phyloP scores from a whole-genome alignment of 2,113 vertebrate genomes.

The Podarcis raffonei region DNA sequence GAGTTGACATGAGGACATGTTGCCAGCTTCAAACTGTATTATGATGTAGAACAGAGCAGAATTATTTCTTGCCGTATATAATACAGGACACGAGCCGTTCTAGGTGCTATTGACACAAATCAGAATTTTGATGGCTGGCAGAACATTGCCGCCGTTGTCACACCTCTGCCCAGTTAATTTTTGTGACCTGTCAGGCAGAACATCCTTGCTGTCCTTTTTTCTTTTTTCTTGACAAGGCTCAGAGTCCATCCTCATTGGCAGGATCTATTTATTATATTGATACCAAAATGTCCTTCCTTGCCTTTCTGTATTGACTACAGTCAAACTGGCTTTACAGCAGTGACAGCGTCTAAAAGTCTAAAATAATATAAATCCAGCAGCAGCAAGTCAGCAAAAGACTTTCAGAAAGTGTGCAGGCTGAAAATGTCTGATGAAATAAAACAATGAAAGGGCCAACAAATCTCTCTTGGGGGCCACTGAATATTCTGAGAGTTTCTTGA shows the following conservation, averaged over 20 bases:
- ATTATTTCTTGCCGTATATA: not conserved
- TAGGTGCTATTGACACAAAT: not conserved
- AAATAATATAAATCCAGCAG: not conserved
- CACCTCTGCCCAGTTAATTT: not conserved
- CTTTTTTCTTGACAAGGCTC: not conserved
- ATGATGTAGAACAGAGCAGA: not conserved
- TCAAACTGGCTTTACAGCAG: not conserved
- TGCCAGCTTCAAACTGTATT: not conserved
- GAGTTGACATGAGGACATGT: constrained; percentile 7
- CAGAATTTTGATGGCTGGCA: not conserved
- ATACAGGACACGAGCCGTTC: not conserved
- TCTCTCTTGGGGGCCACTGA: not conserved
- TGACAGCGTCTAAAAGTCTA: not conserved
- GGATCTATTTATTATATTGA: not conserved
- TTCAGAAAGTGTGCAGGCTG: not conserved
- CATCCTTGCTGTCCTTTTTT: not conserved
- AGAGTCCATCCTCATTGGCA: not conserved
- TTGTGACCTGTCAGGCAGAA: not conserved
- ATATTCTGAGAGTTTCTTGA: not conserved
- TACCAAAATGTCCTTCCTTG: not conserved
- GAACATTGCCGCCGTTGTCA: not conserved
- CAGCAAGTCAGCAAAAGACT: not conserved
- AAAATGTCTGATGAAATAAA: not conserved
- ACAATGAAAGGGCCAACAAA: not conserved
- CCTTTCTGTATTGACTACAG: not conserved